Evolutionary conservation across 35 echinoderm and acorn worm species (phyloP).

Genomic region (Amphiura filiformis): DNA sequence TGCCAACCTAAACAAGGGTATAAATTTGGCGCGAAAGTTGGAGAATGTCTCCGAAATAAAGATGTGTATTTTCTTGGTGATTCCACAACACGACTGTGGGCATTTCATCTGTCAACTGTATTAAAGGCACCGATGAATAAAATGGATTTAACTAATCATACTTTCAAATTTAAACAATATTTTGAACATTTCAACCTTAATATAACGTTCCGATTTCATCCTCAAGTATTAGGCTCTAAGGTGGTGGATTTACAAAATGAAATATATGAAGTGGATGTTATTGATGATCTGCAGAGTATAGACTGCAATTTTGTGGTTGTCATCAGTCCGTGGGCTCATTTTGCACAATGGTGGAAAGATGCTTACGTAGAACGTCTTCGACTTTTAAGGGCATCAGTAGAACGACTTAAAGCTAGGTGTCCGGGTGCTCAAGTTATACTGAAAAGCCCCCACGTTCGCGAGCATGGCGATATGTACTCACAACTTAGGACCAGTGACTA

Average conservation of each 20-base stretch:
- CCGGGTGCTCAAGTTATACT: slow-evolving; percentile 42
- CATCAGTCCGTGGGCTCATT: slow-evolving; percentile 63
- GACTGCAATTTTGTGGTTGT: slow-evolving; percentile 50
- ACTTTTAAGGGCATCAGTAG: slow-evolving; percentile 23
- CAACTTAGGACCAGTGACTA: slow-evolving; percentile 23
- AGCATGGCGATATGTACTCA: background rate
- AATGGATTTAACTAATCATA: background rate
- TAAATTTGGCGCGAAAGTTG: background rate
- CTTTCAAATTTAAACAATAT: background rate
- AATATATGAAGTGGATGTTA: slow-evolving; percentile 47
- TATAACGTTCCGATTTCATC: background rate
- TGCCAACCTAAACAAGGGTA: slow-evolving; percentile 15
- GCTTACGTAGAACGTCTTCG: slow-evolving; percentile 46
- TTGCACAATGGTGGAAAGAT: slow-evolving; percentile 23
- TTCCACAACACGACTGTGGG: slow-evolving; percentile 53
- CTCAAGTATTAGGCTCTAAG: slow-evolving; percentile 18
- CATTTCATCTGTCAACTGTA: background rate
- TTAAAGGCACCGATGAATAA: background rate
- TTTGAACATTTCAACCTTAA: slow-evolving; percentile 11
- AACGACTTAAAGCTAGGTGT: slow-evolving; percentile 23
- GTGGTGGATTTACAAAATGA: background rate
- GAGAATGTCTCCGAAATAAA: slow-evolving; percentile 18
- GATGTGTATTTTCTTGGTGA: slow-evolving; percentile 45
- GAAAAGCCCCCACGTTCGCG: slow-evolving; percentile 41
- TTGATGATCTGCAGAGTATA: background rate